Evolutionary conservation across 2,113 vertebrate species (phyloP).

Genomic region (Hyperopisus bebe): DNA sequence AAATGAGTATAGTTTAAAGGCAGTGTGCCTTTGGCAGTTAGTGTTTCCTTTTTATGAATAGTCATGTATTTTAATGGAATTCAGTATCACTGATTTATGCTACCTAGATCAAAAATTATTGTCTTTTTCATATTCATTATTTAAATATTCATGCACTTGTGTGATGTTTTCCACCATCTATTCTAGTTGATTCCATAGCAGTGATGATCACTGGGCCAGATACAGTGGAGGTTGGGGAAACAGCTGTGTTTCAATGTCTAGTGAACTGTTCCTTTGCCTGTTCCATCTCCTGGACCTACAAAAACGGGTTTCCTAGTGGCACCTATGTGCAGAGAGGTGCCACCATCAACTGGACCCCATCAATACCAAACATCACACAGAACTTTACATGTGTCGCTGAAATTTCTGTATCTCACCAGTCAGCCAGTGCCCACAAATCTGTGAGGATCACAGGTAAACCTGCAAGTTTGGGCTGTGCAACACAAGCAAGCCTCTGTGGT

Average conservation of each 20-base stretch:
- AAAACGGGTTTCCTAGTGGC: neutral
- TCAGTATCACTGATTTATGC: neutral
- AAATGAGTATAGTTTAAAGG: neutral
- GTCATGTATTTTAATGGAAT: neutral
- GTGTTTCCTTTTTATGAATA: neutral
- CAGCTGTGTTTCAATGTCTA: neutral
- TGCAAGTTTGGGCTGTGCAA: neutral
- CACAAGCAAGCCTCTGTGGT: neutral
- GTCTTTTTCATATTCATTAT: neutral
- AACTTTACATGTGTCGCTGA: neutral
- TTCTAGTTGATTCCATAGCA: neutral
- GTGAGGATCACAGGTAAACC: neutral
- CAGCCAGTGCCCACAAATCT: neutral
- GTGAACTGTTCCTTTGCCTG: neutral
- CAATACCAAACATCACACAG: neutral
- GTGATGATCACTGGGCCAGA: neutral
- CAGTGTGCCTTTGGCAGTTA: neutral
- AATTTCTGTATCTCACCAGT: neutral
- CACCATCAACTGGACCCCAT: neutral
- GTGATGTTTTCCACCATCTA: neutral
- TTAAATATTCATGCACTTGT: neutral
- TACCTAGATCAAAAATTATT: neutral
- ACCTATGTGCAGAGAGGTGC: neutral
- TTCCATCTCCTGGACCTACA: neutral
- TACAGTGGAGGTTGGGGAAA: neutral